Evolutionary conservation across 1,140 invertebrate genomes (phyloP).

Genomic region (Tribolium madens): DNA sequence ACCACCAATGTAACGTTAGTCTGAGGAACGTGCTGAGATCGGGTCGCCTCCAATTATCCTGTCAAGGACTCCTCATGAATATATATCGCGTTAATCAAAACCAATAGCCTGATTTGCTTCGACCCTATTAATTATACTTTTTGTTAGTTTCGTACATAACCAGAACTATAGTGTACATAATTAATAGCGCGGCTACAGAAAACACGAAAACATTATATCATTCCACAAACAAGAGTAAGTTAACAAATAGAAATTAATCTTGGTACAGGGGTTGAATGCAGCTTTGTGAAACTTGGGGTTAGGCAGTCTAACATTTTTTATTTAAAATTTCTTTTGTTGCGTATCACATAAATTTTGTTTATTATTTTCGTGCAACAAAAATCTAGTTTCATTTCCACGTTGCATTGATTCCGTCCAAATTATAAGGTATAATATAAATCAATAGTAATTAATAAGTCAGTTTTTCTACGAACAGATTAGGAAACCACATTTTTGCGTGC

Average conservation of each 20-base stretch:
- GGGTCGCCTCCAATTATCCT: slow-evolving; percentile 9
- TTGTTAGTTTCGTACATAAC: background rate
- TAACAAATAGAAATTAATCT: slow-evolving; percentile 31
- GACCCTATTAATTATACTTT: background rate
- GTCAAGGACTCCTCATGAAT: slow-evolving; percentile 1
- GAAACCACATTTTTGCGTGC: slow-evolving; percentile 22
- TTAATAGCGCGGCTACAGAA: background rate
- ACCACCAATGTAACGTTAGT: slow-evolving; percentile 29
- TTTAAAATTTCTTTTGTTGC: background rate
- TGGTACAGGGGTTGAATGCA: slow-evolving; percentile 1
- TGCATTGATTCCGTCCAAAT: slow-evolving; percentile 24
- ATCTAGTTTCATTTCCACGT: background rate
- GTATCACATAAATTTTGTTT: background rate
- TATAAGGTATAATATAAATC: background rate
- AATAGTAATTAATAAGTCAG: slow-evolving; percentile 28
- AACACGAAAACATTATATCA: slow-evolving; percentile 14
- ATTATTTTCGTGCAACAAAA: background rate
- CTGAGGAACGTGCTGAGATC: slow-evolving; percentile 10
- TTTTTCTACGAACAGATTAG: background rate
- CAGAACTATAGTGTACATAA: background rate
- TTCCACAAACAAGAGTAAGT: slow-evolving; percentile 17
- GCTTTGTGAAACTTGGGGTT: background rate
- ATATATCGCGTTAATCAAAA: slow-evolving; percentile 5
- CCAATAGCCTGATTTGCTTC: background rate
- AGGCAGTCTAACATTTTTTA: background rate